Evolutionary conservation across 2,113 vertebrate species (phyloP), one percentile per base, ranked within the genome.

Genomic region (Rutilus rutilus): DNA sequence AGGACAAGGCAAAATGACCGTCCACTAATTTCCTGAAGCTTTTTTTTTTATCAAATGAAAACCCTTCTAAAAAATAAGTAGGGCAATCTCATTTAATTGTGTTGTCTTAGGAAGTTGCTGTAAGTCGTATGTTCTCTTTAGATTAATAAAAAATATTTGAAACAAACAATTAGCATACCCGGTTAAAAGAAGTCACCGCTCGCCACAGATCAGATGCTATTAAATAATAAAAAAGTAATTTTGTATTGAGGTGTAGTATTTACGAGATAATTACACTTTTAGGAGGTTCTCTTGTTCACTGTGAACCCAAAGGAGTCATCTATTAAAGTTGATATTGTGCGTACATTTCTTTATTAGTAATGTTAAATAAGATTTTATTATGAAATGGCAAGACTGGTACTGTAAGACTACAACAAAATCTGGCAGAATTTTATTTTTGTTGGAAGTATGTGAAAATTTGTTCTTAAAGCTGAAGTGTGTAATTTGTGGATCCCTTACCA

Each of bases 11-110:
- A 75, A 27, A 47, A 75, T 75, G 71, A 47, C n/a, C 14, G 12
- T 75, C 12, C n/a, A 17, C 12, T 75, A 6, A 47, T n/a, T 75
- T 75, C 42, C 42, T 47, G 23, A n/a, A 75, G 42, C 11, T 71
- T 69, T 71, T 71, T 69, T 71, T 39, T 36, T 36, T 14, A 73
- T 42, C 27, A 75, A 4, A 75, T 75, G 12, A 50, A 75, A 75
- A 50, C 12, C 6, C 1, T 27, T 71, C 36, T 12, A 11, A 1
- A 75, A 75, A 75, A 75, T 74, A 3, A 74, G 39, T 0, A 74
- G 42, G 23, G 6, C 42, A 15, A 25, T 47, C 71, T 25, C 14
- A 23, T 47, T 74, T 75, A 75, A 47, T 9, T 50, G 14, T 50
- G 12, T 75, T 8, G 19, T 57, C 52, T 57, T 57, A 30, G 25